Percentiles rank a stretch among this genome's conserved stretches.
phyloP scores from a whole-genome alignment of 2,797 vertebrate species.

The Enteromius radiatus region DNA sequence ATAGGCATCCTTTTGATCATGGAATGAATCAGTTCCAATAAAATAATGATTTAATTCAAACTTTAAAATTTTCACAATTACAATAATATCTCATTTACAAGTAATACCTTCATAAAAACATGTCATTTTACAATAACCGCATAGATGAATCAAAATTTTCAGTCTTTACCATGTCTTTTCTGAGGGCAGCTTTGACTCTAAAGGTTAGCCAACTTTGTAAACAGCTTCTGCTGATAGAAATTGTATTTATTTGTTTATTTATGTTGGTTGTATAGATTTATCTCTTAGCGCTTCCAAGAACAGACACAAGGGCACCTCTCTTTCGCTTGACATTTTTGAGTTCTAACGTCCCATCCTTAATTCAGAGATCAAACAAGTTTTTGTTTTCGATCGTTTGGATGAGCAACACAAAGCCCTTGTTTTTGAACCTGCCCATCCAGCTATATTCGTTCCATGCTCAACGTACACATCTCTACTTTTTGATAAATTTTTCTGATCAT shows the following conservation, averaged over 20 bases:
- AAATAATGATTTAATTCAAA: background rate
- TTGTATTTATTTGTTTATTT: background rate
- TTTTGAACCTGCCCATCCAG: background rate
- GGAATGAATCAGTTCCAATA: background rate
- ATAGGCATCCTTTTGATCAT: background rate
- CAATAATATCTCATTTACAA: background rate
- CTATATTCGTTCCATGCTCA: background rate
- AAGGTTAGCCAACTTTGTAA: conserved; percentile 10
- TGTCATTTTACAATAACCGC: background rate
- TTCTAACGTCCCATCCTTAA: background rate
- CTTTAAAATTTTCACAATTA: background rate
- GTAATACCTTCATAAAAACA: conserved; percentile 2
- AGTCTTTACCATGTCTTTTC: background rate
- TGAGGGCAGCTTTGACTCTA: conserved; percentile 1
- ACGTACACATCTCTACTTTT: background rate
- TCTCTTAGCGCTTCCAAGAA: background rate
- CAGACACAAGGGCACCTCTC: conserved; percentile 5
- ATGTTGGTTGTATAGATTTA: conserved; percentile 1
- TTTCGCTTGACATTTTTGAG: conserved; percentile 16
- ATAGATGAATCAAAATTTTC: background rate
- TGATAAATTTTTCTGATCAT: background rate
- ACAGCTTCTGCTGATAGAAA: background rate
- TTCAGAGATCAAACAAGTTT: background rate
- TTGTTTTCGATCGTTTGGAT: background rate
- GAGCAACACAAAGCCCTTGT: background rate